Evolutionary conservation across 2,888 invertebrate genomes (phyloP).

Genomic region (Parnassius orleans): DNA sequence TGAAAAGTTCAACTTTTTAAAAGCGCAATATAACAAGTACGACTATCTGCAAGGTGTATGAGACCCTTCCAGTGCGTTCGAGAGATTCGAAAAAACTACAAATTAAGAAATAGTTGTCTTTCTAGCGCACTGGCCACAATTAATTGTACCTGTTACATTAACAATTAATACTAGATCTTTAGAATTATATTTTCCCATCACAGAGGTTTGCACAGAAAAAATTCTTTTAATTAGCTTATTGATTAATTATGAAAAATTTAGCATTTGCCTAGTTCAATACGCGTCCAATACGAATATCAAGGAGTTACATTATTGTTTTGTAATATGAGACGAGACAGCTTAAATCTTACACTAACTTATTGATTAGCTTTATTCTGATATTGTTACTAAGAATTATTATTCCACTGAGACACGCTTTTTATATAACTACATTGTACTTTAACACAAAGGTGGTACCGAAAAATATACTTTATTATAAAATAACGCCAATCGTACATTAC

Average conservation of each 20-base stretch:
- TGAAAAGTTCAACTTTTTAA: conserved; percentile 77
- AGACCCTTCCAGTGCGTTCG: conserved; percentile 23
- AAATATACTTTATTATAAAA: conserved; percentile 68
- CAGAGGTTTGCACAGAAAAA: conserved; percentile 77
- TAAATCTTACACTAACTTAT: conserved; percentile 68
- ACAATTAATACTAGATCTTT: conserved; percentile 77
- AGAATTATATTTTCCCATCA: conserved; percentile 77
- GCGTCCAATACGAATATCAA: conserved; percentile 69
- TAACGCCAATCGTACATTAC: conserved; percentile 68
- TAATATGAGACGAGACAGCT: conserved; percentile 73
- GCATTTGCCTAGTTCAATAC: conserved; percentile 66
- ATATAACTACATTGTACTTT: conserved; percentile 78
- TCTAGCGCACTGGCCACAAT: conserved; percentile 32
- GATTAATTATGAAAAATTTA: conserved; percentile 73
- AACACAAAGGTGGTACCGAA: conserved; percentile 79
- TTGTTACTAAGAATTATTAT: conserved; percentile 66
- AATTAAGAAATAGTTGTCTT: conserved; percentile 22
- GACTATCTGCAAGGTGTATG: conserved; percentile 28
- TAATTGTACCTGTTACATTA: conserved; percentile 56
- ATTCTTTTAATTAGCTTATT: conserved; percentile 65
- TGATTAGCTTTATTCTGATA: conserved; percentile 68
- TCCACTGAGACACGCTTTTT: conserved; percentile 68
- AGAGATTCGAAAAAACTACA: conserved; percentile 32
- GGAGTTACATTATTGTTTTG: conserved; percentile 64
- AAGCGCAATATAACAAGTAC: conserved; percentile 58